phyloP scores from a whole-genome alignment of 2,113 vertebrate species.

The Thalassoma bifasciatum region DNA sequence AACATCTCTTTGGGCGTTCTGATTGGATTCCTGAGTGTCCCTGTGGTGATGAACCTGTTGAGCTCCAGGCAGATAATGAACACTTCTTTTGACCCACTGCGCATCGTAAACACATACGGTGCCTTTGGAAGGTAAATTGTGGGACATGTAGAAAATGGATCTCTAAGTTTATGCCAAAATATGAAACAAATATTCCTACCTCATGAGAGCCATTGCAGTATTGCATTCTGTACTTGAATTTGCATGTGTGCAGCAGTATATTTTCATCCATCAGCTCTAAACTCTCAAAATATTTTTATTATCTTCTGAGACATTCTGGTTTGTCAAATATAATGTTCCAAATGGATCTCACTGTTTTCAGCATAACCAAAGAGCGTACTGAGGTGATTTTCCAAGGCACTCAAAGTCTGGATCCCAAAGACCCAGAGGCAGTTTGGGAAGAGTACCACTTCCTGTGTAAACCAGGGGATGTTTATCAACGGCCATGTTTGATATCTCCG shows the following conservation, averaged over 20 bases:
- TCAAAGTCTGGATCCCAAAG: conserved; percentile 84
- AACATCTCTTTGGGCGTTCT: conserved; percentile 88
- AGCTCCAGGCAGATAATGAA: conserved; percentile 94
- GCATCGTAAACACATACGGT: conserved; percentile 97
- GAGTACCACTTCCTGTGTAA: conserved; percentile 97
- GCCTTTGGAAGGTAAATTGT: conserved; percentile 92
- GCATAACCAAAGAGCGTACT: conserved; percentile 94
- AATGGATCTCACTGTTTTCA: conserved; percentile 56
- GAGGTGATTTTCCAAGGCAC: conserved; percentile 96
- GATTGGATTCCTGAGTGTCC: conserved; percentile 90
- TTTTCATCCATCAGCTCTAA: no score
- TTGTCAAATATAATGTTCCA: no score
- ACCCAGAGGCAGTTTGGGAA: conserved; percentile 88
- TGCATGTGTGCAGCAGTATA: no score
- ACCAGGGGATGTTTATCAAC: conserved; percentile 84
- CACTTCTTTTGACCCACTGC: conserved; percentile 90
- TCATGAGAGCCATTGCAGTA: no score
- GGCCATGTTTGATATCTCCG: conserved; percentile 90
- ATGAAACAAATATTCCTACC: no score
- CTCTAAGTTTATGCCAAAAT: no score
- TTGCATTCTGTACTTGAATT: no score
- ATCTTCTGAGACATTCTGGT: not conserved
- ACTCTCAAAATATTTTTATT: no score
- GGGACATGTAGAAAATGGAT: no score
- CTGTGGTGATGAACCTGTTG: conserved; percentile 91